Conservation (phyloP, 2,888 invertebrate species). For the Ariolimax columbianus region DNA sequence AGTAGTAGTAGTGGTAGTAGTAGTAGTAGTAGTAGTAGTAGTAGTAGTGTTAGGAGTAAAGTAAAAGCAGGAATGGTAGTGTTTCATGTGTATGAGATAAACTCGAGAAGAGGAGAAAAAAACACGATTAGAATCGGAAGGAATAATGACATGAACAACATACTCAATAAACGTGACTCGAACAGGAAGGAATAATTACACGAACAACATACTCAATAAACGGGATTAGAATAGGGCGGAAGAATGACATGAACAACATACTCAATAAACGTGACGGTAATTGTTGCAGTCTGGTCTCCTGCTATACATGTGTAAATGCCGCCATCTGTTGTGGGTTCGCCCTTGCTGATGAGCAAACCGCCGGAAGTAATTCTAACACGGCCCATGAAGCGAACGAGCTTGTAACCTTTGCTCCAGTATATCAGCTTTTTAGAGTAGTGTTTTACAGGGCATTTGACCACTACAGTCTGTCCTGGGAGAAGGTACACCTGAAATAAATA, state of each 20-base stretch:
- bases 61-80: neutral
- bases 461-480: constrained; percentile 68
- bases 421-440: constrained; percentile 67
- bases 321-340: constrained; percentile 63
- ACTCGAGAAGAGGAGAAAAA: no score
- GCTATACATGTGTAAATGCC: constrained; percentile 70
- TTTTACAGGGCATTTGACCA: constrained; percentile 71
- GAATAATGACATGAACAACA: neutral
- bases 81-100: no score
- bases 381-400: constrained; percentile 65
- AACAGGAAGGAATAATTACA: no score
- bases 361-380: constrained; percentile 64
- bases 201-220: no score
- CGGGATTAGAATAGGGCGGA: neutral
- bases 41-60: neutral
- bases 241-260: neutral
- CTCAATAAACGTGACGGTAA: constrained; percentile 62
- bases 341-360: constrained; percentile 58
- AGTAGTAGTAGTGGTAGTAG: neutral
- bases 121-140: neutral
- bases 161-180: constrained; percentile 61
- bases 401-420: constrained; percentile 70
- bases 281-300: constrained; percentile 62
- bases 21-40: neutral
- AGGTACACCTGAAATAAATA: constrained; percentile 60